phyloP scores from a whole-genome alignment of 92 coral and sea anemone genomes.

The Siderastrea radians region DNA sequence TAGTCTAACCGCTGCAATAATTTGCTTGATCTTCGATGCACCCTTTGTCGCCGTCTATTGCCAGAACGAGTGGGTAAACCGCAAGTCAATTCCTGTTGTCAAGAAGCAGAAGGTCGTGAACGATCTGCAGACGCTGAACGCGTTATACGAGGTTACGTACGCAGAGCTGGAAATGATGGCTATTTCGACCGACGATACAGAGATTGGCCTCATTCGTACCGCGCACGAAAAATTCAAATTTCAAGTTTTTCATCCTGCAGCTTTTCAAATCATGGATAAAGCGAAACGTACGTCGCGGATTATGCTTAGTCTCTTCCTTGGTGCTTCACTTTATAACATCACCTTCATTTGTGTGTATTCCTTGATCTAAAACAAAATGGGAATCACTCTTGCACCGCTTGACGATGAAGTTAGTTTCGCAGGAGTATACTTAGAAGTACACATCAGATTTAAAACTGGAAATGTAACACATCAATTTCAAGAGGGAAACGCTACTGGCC shows the following conservation, averaged over 20 bases:
- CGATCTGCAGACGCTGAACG: constrained; percentile 19
- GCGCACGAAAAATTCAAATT: constrained; percentile 7
- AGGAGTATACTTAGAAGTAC: no score
- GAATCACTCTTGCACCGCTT: no score
- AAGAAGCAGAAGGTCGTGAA: constrained; percentile 10
- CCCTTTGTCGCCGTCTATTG: constrained; percentile 3
- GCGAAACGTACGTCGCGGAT: constrained; percentile 18
- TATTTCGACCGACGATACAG: background rate
- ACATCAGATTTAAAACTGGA: no score
- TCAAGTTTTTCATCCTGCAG: constrained; percentile 31
- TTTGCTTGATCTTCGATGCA: background rate
- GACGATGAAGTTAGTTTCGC: no score
- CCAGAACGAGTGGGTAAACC: constrained; percentile 27
- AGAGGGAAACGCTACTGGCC: no score
- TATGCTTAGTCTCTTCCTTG: constrained; percentile 1
- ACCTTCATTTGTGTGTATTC: constrained; percentile 12
- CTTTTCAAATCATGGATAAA: constrained; percentile 27
- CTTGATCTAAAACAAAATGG: background rate
- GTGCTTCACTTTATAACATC: constrained; percentile 13
- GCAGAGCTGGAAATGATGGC: constrained; percentile 9
- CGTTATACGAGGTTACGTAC: constrained; percentile 5
- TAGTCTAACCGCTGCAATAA: background rate
- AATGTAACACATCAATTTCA: no score
- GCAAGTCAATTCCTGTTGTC: constrained; percentile 21
- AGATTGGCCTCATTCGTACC: background rate